These are phyloP conservation scores for Eilema depressum DNA, from an alignment of 2,888 invertebrate genomes.

Conservation along the genomic window DNA sequence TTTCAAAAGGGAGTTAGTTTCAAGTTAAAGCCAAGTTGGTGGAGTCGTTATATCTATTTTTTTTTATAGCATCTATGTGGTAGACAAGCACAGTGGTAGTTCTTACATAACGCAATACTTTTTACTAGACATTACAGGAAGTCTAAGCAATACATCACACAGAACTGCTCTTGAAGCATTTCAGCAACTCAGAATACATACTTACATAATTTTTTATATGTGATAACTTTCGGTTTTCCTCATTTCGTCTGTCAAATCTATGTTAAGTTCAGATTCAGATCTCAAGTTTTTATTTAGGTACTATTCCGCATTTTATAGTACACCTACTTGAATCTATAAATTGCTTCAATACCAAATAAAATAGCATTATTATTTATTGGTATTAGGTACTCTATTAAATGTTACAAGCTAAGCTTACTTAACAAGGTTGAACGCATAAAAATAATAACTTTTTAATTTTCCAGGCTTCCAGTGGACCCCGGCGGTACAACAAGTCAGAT, in stretches of 20 bases:
- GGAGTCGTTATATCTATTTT: no score
- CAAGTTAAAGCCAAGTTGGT: no score
- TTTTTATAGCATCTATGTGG: no score
- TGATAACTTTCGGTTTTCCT: neutral
- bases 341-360: neutral
- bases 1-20: no score
- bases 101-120: no score
- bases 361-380: neutral
- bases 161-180: no score
- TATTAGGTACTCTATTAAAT: neutral
- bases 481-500: conserved; percentile 57
- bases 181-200: no score
- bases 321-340: neutral
- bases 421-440: conserved; percentile 16
- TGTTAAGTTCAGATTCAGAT: neutral
- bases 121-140: no score
- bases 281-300: no score
- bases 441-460: conserved; percentile 42
- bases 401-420: neutral
- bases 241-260: neutral
- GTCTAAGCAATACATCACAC: no score
- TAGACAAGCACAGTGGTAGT: no score
- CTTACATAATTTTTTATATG: no score
- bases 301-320: neutral
- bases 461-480: conserved; percentile 69